Percentiles rank a stretch among this genome's conserved stretches.
These are phyloP conservation scores for Acromyrmex heyeri DNA, from an alignment of 1,140 invertebrate genomes.

Conservation along the genomic window DNA sequence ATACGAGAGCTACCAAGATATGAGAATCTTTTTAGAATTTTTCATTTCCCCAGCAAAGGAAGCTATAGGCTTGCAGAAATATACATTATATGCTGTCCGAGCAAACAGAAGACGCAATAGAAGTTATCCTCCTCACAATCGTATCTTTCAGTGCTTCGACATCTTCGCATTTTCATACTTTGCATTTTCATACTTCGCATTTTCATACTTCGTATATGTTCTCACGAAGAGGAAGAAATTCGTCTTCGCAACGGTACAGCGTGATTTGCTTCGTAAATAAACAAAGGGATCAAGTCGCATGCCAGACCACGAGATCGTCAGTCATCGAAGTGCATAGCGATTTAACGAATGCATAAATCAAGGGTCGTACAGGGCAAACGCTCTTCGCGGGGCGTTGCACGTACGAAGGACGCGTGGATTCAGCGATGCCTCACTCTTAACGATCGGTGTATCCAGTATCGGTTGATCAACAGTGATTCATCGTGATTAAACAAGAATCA, in stretches of 20 bases:
- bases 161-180: slow-evolving; percentile 11
- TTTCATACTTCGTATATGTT: not conserved
- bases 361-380: not conserved
- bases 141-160: not conserved
- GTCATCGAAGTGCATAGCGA: not conserved
- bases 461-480: slow-evolving; percentile 41
- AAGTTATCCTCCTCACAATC: slow-evolving; percentile 23
- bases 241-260: not conserved
- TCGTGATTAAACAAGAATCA: slow-evolving; percentile 43
- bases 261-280: not conserved
- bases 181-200: not conserved
- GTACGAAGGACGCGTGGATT: slow-evolving; percentile 60
- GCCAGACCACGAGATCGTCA: slow-evolving; percentile 7
- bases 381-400: slow-evolving; percentile 39
- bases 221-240: not conserved
- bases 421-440: slow-evolving; percentile 42
- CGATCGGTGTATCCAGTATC: slow-evolving; percentile 5
- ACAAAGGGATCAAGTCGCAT: not conserved
- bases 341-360: not conserved
- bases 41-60: not conserved
- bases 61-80: slow-evolving; percentile 8
- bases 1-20: not conserved
- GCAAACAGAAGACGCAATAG: slow-evolving; percentile 12
- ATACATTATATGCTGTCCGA: not conserved
- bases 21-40: slow-evolving; percentile 26